Base-by-base conservation (phyloP, 2,113 vertebrate genomes). In the Chloroceryle aenea region DNA sequence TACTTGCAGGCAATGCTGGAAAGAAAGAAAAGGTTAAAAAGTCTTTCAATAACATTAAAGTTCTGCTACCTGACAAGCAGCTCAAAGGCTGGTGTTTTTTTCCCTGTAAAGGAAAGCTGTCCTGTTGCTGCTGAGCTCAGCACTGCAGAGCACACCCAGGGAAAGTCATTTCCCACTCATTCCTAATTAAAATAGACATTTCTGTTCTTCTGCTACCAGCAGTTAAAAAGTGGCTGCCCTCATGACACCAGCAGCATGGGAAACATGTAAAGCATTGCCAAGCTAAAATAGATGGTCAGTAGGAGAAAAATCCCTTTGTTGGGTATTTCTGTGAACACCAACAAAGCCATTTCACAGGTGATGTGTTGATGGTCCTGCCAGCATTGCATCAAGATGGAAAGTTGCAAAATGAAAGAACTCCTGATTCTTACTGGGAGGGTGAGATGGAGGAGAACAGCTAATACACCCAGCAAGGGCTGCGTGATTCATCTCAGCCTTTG, bases 101-200 rank as follows among this genome's bases (percentile, higher is more conserved):
- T 27, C 62, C 17, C 55, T 0, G 0, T 8, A 32, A 38, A 91
- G 42, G 36, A 81, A 96, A 94, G 20, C 21, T 81, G 59, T 56
- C 53, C 48, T 36, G 15, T 38, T 90, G 52, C 69, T 82, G 90
- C 94, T 71, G 76, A 92, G 90, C 56, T 95, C 93, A 72, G 94
- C 83, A 22, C 66, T 42, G 20, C 67, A 30, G 38, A 67, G 80
- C 3, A 14, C 52, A 67, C 66, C 40, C 76, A 84, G 80, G 29
- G 43, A 68, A 67, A 53, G 48, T 12, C 9, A 30, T 38, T 87
- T 40, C 84, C 74, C 52, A 29, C 59, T 58, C 15, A 3, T 14
- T 74, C 15, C 10, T 92, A 47, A 78, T 87, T 47, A 27, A 64
- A 82, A 72, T 2, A 13, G 79, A 53, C n/a, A 21, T 47, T 93